phyloP scores from a whole-genome alignment of 2,888 invertebrate genomes.

The Proisotoma minuta region DNA sequence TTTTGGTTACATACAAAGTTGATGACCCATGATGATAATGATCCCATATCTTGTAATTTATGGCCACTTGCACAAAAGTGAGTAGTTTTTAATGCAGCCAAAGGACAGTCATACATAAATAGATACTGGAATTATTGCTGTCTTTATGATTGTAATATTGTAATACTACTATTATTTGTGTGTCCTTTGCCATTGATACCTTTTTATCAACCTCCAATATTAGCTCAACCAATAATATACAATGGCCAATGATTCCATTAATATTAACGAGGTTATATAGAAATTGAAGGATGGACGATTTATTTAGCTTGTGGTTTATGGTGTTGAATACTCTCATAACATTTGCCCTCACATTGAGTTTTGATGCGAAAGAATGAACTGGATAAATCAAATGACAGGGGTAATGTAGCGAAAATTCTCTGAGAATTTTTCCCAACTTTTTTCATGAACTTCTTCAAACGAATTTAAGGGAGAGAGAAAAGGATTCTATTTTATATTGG shows the following conservation, averaged over 20 bases:
- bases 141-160: not conserved
- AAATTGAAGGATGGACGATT: slow-evolving; percentile 14
- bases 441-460: too few species aligned
- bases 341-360: too few species aligned
- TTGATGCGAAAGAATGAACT: slow-evolving; percentile 27
- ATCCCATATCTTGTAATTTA: slow-evolving; percentile 14
- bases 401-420: slow-evolving; percentile 34
- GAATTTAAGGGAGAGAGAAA: too few species aligned
- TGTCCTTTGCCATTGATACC: not conserved
- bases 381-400: slow-evolving; percentile 27
- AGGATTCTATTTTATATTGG: too few species aligned
- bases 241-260: not conserved
- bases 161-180: not conserved
- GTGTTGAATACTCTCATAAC: too few species aligned
- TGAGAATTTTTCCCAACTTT: not conserved
- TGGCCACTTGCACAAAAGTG: slow-evolving; percentile 12
- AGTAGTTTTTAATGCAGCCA: not conserved
- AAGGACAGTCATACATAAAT: not conserved
- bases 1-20: not conserved
- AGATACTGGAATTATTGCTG: not conserved
- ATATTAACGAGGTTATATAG: not conserved
- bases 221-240: not conserved
- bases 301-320: too few species aligned
- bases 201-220: slow-evolving; percentile 1
- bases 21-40: slow-evolving; percentile 19